These are phyloP conservation scores for Sisor rabdophorus DNA, from an alignment of 2,113 vertebrate genomes.

Conservation along the genomic window DNA sequence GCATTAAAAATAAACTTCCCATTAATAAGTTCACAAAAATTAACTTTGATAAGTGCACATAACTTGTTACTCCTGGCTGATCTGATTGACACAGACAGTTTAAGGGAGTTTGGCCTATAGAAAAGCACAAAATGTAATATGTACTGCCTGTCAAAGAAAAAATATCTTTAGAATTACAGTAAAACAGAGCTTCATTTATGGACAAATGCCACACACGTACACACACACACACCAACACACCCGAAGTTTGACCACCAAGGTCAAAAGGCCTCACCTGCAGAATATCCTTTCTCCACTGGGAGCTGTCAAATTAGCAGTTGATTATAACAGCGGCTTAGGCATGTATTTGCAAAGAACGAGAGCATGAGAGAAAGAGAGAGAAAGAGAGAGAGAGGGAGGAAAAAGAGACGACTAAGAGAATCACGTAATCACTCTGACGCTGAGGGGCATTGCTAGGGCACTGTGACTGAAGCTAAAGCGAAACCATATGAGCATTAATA, in stretches of 20 bases:
- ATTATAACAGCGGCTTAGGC: constrained; percentile 44
- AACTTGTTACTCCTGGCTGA: constrained; percentile 1
- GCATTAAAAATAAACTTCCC: no score
- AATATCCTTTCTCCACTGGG: constrained; percentile 45
- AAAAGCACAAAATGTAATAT: constrained; percentile 37
- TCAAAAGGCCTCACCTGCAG: constrained; percentile 50
- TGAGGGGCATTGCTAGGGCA: constrained; percentile 28
- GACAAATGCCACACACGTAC: constrained; percentile 18
- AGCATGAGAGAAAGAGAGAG: neutral
- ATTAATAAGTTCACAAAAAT: neutral
- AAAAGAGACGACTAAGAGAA: constrained; percentile 8
- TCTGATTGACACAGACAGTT: constrained; percentile 39
- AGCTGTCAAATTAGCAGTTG: constrained; percentile 54
- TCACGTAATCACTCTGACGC: constrained; percentile 22
- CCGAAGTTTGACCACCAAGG: constrained; percentile 36
- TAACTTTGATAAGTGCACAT: neutral
- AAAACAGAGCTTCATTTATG: constrained; percentile 10
- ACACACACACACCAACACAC: constrained; percentile 16
- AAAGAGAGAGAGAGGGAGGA: neutral
- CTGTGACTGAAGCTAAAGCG: constrained; percentile 37
- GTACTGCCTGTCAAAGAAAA: constrained; percentile 26
- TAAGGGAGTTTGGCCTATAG: neutral
- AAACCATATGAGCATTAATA: constrained; percentile 58
- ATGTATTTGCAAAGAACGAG: neutral
- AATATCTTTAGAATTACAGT: constrained; percentile 2